Evolutionary conservation across 2,113 vertebrate genomes (phyloP), one percentile per base, ranked within the genome.

Genomic region (Perca fluviatilis): DNA sequence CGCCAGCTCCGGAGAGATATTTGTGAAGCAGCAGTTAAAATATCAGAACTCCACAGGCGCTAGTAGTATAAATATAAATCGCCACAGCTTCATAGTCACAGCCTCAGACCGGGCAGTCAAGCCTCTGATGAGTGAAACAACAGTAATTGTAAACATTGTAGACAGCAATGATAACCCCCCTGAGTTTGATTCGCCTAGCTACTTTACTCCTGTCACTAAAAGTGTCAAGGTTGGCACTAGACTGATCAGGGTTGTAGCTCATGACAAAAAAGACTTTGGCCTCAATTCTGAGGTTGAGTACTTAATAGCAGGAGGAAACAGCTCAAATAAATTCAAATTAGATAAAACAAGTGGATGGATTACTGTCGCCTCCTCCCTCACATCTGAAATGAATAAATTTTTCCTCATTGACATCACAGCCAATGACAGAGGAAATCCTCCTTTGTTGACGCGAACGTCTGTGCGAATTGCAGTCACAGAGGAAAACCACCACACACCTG

Each of bases 131-230:
- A 99, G 98, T 0, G 98, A 99, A 94, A 97, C 98, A 1, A 99
- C 98, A 0, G 96, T 99, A 3, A 99, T 98, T 58, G 95, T 99
- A 74, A 98, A 98, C 71, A 69, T 96, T 0, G 97, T 99, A 0
- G 98, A 99, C 85, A 98, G 98, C 79, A 99, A 99, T 0, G 98
- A 99, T 89, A 98, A 99, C 0, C 91, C 96, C 0, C 98, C 98
- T 0, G 93, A 93, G 15, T 99, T 99, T 82, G 94, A 97, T 0
- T 73, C 82, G 0, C 76, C 5, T 0, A 91, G 91, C 36, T 99
- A 99, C 83, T 98, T 98, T 7, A 99, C 98, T 8, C 98, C 98
- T 0, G 97, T 99, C 65, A 97, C 98, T 57, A 98, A 98, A 91
- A 98, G 96, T 0, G 98, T 97, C 27, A 96, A 94, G 63, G 93